Evolutionary conservation across 2,888 invertebrate species (phyloP), one percentile per base, ranked within the genome.

Genomic region (Minunthozetes semirufus): DNA sequence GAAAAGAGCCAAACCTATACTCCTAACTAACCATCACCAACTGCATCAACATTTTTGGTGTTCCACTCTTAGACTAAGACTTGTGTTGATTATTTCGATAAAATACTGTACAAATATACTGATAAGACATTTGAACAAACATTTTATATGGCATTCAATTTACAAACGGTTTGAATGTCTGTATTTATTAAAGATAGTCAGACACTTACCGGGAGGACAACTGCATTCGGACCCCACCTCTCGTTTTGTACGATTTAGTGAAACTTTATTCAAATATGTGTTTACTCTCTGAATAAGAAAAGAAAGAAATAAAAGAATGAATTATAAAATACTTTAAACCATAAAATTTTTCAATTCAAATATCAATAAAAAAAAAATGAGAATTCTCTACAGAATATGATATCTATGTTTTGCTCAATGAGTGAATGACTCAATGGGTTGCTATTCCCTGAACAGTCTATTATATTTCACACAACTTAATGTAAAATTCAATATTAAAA

Each of bases 191-290:
- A n/a, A n/a, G n/a, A n/a, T n/a, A n/a, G n/a, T n/a, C n/a, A 42
- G 53, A 22, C 22, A 56, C 84, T 83, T 82, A 89, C 89, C 89
- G 89, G 89, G 86, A 82, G 89, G 89, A 86, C 89, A 89, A 80
- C 86, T 85, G 85, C 89, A 90, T 83, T 89, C 88, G 19, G 87
- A 85, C 6, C 5, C 33, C 72, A 86, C 86, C 80, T 88, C 88
- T 80, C 87, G 83, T 79, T 86, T 84, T 79, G 85, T 85, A 77
- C 87, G 82, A 74, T 83, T 80, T 6, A 19, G 33, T 29, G 63
- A 63, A 33, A 33, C 17, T n/a, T 6, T 27, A 27, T 27, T 29
- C 33, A 63, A 29, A 63, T 63, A 63, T 63, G 5, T 63, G 63
- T 63, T 63, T 63, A 63, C 63, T 29, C 33, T 29, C 63, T 63